phyloP scores from a whole-genome alignment of 1,140 invertebrate species.

The Nasonia longicornis region DNA sequence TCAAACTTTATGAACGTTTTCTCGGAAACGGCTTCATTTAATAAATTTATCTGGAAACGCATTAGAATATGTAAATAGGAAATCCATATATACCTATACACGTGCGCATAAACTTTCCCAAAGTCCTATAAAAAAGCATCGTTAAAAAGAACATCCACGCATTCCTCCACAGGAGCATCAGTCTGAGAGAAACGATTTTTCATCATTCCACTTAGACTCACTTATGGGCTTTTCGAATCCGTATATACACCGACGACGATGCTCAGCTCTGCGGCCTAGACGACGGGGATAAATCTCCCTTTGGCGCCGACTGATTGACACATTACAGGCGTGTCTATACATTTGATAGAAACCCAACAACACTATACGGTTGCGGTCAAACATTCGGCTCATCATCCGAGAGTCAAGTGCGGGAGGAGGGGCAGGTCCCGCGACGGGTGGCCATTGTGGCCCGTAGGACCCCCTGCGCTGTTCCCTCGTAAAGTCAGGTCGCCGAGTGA shows the following conservation, averaged over 20 bases:
- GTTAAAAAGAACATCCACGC: too few species aligned
- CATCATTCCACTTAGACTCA: too few species aligned
- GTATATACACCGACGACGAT: not conserved
- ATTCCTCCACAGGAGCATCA: too few species aligned
- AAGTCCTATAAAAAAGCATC: too few species aligned
- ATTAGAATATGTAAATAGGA: not conserved
- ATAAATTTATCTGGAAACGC: not conserved
- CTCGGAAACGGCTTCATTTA: not conserved
- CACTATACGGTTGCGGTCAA: not conserved
- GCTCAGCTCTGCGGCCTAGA: not conserved
- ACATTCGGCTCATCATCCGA: constrained; percentile 49
- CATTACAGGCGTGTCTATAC: not conserved
- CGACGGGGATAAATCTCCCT: not conserved
- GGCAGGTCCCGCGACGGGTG: constrained; percentile 62
- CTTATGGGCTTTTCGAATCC: too few species aligned
- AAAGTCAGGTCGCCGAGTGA: constrained; percentile 67
- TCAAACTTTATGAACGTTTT: not conserved
- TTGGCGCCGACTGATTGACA: constrained; percentile 9
- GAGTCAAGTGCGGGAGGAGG: constrained; percentile 57
- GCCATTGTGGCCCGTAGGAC: constrained; percentile 59
- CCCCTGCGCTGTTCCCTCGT: constrained; percentile 63
- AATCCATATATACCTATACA: not conserved
- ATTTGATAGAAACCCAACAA: constrained; percentile 20
- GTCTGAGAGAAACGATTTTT: too few species aligned
- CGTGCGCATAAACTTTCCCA: too few species aligned